Conservation (phyloP, 2,888 invertebrate genomes). For the Thelaira solivaga region DNA sequence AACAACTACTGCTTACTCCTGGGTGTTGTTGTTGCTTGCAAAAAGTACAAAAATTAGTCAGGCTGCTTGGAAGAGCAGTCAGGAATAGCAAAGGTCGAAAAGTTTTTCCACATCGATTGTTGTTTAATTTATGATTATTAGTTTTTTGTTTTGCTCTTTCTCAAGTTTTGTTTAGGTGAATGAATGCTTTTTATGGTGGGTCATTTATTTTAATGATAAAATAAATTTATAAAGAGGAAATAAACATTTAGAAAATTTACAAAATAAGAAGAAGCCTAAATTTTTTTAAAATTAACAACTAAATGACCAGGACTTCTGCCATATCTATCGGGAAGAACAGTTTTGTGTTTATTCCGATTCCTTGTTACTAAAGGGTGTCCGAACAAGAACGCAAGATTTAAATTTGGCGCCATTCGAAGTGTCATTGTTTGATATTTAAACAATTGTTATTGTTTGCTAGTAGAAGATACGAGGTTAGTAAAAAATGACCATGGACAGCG, state of each 20-base stretch:
- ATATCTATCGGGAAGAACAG: too few relatives aligned
- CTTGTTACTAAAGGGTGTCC: too few relatives aligned
- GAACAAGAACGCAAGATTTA: too few relatives aligned
- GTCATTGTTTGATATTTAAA: too few relatives aligned
- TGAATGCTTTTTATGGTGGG: slow-evolving; percentile 56
- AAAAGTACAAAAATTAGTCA: slow-evolving; percentile 12
- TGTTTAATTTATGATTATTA: slow-evolving; percentile 62
- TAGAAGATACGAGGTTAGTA: too few relatives aligned
- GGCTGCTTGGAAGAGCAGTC: slow-evolving; percentile 11
- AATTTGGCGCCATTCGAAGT: too few relatives aligned
- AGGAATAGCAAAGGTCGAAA: slow-evolving; percentile 59
- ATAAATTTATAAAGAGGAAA: background rate
- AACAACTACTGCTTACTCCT: background rate
- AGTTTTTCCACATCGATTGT: slow-evolving; percentile 63
- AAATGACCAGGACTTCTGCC: too few relatives aligned
- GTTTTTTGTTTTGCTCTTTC: slow-evolving; percentile 50
- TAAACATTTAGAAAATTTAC: background rate
- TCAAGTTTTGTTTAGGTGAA: slow-evolving; percentile 52
- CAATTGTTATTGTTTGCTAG: too few relatives aligned
- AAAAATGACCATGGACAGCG: too few relatives aligned
- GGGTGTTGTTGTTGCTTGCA: slow-evolving; percentile 7
- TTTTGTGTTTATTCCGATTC: too few relatives aligned
- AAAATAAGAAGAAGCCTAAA: background rate
- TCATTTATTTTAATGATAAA: slow-evolving; percentile 48
- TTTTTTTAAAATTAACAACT: background rate